Percentiles rank a stretch among this genome's conserved stretches.
Conservation (phyloP, 1,140 invertebrate genomes). For the Acromyrmex heyeri region DNA sequence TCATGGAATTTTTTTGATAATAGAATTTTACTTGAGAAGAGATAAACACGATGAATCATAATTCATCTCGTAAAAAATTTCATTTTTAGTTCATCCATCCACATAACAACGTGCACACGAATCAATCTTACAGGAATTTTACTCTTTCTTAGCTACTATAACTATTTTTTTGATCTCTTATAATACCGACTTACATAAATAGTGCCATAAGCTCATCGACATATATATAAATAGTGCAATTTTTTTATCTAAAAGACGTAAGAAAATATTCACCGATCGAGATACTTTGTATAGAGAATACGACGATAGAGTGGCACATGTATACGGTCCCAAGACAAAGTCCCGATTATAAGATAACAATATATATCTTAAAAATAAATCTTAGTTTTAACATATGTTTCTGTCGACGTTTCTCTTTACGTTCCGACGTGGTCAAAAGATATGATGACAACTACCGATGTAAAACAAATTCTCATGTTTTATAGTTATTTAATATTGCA, state of each 20-base stretch:
- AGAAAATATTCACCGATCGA: not conserved
- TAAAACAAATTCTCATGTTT: not conserved
- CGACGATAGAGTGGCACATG: not conserved
- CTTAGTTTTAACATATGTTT: not conserved
- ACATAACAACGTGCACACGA: not conserved
- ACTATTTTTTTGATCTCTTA: not conserved
- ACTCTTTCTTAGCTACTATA: not conserved
- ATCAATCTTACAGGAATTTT: not conserved
- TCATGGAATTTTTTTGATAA: not conserved
- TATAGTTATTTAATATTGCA: not conserved
- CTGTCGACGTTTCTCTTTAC: not conserved
- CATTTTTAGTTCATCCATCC: slow-evolving; percentile 5
- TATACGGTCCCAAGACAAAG: not conserved
- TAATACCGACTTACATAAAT: not conserved
- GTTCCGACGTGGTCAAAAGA: not conserved
- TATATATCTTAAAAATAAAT: not conserved
- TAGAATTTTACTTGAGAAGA: not conserved
- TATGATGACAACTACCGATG: not conserved
- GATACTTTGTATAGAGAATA: not conserved
- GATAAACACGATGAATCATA: not conserved
- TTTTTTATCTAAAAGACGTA: slow-evolving; percentile 1
- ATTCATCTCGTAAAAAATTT: not conserved
- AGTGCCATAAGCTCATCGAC: not conserved
- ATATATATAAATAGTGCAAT: not conserved
- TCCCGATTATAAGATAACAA: no score